Evolutionary conservation across 2,888 invertebrate genomes (phyloP), one percentile per base, ranked within the genome.

Genomic region (Carterocephalus palaemon): DNA sequence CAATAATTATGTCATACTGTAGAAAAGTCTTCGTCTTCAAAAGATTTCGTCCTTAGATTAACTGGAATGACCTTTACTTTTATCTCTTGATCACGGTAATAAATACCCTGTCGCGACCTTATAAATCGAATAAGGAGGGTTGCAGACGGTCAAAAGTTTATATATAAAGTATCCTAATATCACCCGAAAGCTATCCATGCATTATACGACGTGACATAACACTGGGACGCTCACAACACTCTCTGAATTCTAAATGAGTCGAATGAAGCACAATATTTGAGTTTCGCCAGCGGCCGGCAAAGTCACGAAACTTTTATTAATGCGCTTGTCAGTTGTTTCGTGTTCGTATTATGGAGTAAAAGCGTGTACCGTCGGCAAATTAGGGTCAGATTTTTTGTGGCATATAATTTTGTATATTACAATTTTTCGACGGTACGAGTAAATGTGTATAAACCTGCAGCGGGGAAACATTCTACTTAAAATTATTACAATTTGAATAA

Each of bases 211-310:
- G 42, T 54, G 53, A 59, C 55, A 55, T 59, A 56, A 59, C 56
- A 56, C 51, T 50, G 49, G 49, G 48, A 51, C 47, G 56, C 58
- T 57, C 54, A 42, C 42, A 54, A 62, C 73, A 69, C 66, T 74
- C 57, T 56, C 61, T 59, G 76, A 77, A 79, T 79, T 58, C 56
- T 59, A 63, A 73, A 77, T 73, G 73, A 72, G 66, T 59, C 62
- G 63, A 62, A 66, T 62, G 66, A 64, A 61, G 56, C 56, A 58
- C 64, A 56, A 64, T 67, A 69, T 73, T 66, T 67, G 65, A 68
- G 59, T 62, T 64, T 55, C 47, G 26, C 51, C 52, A 53, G 54
- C 59, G 64, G 61, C 52, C 59, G 56, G 56, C 15, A 15, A 20
- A 19, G 54, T 56, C 59, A 60, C 59, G 56, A 63, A 65, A 65